A percentile compares a stretch with the other conserved stretches of the same genome.
Evolutionary conservation across 2,888 invertebrate species (phyloP).

Genomic region (Dascillus cervinus): DNA sequence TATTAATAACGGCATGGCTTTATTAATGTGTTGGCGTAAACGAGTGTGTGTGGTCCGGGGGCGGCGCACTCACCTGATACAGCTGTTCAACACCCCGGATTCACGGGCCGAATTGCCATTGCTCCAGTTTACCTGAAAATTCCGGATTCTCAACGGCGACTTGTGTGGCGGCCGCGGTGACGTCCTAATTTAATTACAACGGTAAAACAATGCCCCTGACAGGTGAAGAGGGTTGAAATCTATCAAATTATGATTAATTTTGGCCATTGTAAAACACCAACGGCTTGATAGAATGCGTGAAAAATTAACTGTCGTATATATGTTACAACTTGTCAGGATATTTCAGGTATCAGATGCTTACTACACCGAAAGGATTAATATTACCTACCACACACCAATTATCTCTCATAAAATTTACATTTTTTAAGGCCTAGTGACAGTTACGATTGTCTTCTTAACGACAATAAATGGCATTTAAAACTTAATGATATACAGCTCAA

Average conservation of each 20-base stretch:
- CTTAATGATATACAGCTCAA: too few species aligned
- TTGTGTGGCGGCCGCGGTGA: slow-evolving; percentile 34
- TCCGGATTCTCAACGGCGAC: slow-evolving; percentile 34
- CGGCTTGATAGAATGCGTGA: slow-evolving; percentile 18
- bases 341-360: too few species aligned
- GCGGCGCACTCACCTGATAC: slow-evolving; percentile 35
- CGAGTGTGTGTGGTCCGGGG: slow-evolving; percentile 38
- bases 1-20: slow-evolving; percentile 41
- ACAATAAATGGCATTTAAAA: too few species aligned
- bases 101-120: slow-evolving; percentile 27
- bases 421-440: too few species aligned
- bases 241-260: slow-evolving; percentile 15
- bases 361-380: too few species aligned
- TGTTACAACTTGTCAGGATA: background rate
- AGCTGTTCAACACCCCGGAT: slow-evolving; percentile 28
- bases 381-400: too few species aligned
- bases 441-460: too few species aligned
- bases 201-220: slow-evolving; percentile 21
- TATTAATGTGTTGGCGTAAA: slow-evolving; percentile 42
- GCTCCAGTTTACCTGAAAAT: slow-evolving; percentile 23
- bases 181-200: slow-evolving; percentile 33
- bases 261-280: slow-evolving; percentile 10
- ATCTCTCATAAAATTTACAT: too few species aligned
- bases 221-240: slow-evolving; percentile 22
- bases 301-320: slow-evolving; percentile 19